Evolutionary conservation across 2,888 invertebrate genomes (phyloP).

Genomic region (Corbicula japonica): DNA sequence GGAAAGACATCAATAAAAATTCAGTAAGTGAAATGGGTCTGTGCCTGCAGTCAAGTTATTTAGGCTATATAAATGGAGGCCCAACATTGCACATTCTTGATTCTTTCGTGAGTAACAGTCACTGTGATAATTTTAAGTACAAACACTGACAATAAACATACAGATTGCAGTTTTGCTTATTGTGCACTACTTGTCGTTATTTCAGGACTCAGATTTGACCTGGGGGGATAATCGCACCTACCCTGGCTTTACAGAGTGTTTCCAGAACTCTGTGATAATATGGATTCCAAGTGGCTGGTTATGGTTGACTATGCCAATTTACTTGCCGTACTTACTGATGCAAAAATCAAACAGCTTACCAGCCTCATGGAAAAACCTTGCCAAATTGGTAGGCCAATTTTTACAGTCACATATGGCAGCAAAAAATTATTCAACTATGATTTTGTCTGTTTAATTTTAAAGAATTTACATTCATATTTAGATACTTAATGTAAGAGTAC

Average conservation of each 20-base stretch:
- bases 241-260: slow-evolving; percentile 95
- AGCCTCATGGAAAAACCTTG: slow-evolving; percentile 48
- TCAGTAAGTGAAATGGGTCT: background rate
- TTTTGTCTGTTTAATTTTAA: no score
- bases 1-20: no score
- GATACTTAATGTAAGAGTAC: no score
- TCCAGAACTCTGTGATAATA: slow-evolving; percentile 95
- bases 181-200: background rate
- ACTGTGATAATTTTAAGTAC: background rate
- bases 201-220: slow-evolving; percentile 70
- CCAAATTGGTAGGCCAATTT: slow-evolving; percentile 62
- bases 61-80: background rate
- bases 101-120: background rate
- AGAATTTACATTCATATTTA: no score
- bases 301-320: slow-evolving; percentile 91
- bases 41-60: background rate
- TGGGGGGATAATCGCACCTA: slow-evolving; percentile 69
- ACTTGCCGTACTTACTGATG: slow-evolving; percentile 65
- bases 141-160: background rate
- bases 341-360: slow-evolving; percentile 29
- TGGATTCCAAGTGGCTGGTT: slow-evolving; percentile 96
- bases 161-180: background rate
- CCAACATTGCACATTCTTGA: background rate
- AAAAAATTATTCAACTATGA: no score
- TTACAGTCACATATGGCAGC: background rate